A percentile compares a stretch with the other conserved stretches of the same genome.
Conservation (phyloP, 2,797 vertebrate species). For the Lerista edwardsae region DNA sequence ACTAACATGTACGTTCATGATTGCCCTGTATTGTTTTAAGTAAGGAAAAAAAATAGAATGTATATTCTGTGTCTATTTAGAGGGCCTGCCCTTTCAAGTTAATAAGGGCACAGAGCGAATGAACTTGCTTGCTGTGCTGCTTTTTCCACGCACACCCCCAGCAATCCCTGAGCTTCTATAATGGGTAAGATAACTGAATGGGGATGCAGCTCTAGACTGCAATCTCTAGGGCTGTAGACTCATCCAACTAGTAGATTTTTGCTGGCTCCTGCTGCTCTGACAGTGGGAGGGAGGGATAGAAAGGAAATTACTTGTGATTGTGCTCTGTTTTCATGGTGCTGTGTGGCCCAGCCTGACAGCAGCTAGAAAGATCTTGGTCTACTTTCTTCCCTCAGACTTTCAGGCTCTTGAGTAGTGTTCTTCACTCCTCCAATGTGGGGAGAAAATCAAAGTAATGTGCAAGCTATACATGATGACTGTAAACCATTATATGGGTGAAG, state of each 20-base stretch:
- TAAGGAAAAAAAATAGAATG: not conserved
- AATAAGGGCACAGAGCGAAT: constrained; percentile 38
- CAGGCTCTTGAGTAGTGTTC: not conserved
- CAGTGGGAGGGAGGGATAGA: constrained; percentile 63
- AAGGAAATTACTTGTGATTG: constrained; percentile 74
- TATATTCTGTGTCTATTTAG: not conserved
- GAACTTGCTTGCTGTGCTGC: constrained; percentile 8
- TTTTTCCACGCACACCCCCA: constrained; percentile 1
- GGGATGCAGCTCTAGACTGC: constrained; percentile 28
- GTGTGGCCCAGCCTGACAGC: constrained; percentile 52
- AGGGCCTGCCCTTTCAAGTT: not conserved
- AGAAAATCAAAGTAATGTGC: not conserved
- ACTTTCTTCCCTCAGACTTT: constrained; percentile 45
- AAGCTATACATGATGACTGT: constrained; percentile 25
- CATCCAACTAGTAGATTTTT: constrained; percentile 50
- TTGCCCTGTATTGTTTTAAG: constrained; percentile 60
- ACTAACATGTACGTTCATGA: constrained; percentile 60
- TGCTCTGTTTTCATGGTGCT: constrained; percentile 59
- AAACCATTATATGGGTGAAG: constrained; percentile 44
- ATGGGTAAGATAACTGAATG: constrained; percentile 43
- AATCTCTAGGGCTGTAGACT: constrained; percentile 48
- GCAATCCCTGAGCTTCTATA: constrained; percentile 45
- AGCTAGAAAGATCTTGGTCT: constrained; percentile 52
- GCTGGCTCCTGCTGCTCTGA: constrained; percentile 62
- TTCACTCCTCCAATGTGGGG: accelerated